These are phyloP conservation scores for Capitella teleta DNA, from an alignment of 1,140 invertebrate genomes.

Conservation along the genomic window DNA sequence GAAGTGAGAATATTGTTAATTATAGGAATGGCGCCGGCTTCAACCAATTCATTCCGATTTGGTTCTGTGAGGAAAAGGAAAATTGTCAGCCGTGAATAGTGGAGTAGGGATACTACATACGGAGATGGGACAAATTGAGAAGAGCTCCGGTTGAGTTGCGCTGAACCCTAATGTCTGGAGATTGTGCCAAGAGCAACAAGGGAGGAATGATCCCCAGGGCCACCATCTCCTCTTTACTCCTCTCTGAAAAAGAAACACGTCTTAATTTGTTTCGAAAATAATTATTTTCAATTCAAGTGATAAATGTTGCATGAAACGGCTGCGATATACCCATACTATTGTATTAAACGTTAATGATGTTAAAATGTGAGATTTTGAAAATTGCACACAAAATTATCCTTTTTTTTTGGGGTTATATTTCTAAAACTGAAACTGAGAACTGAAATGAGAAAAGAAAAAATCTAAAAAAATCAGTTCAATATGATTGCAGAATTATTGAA, in stretches of 20 bases:
- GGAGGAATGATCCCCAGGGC: slow-evolving; percentile 18
- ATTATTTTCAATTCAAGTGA: too few relatives aligned
- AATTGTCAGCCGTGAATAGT: neutral
- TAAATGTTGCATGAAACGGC: too few relatives aligned
- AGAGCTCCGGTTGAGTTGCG: slow-evolving; percentile 28
- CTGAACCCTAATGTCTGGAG: slow-evolving; percentile 22
- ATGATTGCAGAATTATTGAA: too few relatives aligned
- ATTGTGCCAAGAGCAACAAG: slow-evolving; percentile 19
- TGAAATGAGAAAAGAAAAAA: too few relatives aligned
- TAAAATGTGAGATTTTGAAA: too few relatives aligned
- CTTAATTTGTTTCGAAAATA: too few relatives aligned
- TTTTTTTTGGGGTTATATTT: too few relatives aligned
- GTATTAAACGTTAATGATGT: too few relatives aligned
- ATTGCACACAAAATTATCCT: too few relatives aligned
- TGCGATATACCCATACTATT: too few relatives aligned
- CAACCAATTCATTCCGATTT: slow-evolving; percentile 24
- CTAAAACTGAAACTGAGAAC: too few relatives aligned
- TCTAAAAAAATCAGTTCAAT: too few relatives aligned
- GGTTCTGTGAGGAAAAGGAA: slow-evolving; percentile 17
- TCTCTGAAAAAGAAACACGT: slow-evolving; percentile 16
- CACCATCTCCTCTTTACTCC: slow-evolving; percentile 18
- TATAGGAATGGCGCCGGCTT: slow-evolving; percentile 22
- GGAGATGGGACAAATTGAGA: slow-evolving; percentile 28
- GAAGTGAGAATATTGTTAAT: slow-evolving; percentile 19
- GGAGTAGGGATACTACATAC: slow-evolving; percentile 15